Conservation (phyloP, 2,797 vertebrate genomes). For the Parauchenoglanis ngamensis region DNA sequence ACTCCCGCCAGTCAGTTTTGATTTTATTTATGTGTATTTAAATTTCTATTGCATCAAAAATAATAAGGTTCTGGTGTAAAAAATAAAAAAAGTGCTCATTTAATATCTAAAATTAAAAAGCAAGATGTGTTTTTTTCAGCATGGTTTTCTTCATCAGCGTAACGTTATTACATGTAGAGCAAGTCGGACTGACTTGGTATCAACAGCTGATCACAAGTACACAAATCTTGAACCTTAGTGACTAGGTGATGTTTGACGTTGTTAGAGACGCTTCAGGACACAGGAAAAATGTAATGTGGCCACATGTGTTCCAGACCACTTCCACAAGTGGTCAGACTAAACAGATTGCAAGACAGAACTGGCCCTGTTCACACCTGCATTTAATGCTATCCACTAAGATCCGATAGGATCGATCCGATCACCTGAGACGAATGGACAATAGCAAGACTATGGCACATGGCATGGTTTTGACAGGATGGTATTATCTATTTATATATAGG, state of each 20-base stretch:
- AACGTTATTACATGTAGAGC: neutral
- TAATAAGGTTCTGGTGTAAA: neutral
- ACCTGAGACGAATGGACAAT: neutral
- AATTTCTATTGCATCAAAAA: neutral
- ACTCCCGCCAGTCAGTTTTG: neutral
- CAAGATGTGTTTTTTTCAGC: neutral
- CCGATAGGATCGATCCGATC: no score
- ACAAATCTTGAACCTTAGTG: no score
- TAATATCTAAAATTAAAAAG: neutral
- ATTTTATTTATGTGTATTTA: neutral
- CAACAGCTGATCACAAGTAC: neutral
- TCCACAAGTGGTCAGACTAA: no score
- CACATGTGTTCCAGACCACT: no score
- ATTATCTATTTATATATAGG: neutral
- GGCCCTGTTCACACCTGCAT: neutral
- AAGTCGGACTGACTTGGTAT: neutral
- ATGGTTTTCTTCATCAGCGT: neutral
- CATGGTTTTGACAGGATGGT: neutral
- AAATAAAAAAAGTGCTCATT: neutral
- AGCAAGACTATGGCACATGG: neutral
- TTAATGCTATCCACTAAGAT: neutral
- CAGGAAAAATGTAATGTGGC: no score
- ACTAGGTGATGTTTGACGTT: no score
- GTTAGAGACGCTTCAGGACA: neutral
- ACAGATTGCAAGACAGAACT: neutral